Evolutionary conservation across 2,797 vertebrate genomes (phyloP), one percentile per base, ranked within the genome.

Genomic region (Thamnophis elegans): DNA sequence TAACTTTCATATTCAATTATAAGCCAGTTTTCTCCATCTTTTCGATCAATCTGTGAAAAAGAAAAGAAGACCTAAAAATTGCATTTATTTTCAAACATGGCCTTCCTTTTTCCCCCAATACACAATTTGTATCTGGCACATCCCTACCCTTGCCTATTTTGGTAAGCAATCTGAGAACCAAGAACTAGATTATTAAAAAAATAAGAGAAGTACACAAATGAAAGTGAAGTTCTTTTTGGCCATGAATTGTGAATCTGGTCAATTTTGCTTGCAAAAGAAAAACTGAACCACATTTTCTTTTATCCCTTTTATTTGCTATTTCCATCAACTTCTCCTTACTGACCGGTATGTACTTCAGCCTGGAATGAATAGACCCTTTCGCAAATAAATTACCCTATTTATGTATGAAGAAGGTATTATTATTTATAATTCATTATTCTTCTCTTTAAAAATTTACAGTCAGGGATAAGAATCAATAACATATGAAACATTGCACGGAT

Each of bases 391-490:
- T 13, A 55, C 85, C 1, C 18, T 85, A 65, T 89, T 95, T 78
- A 62, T 92, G 85, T 68, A 42, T 18, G 53, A 87, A 89, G 95
- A 94, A 28, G 88, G n/a, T 0, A 1, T 51, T 86, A 0, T 85
- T 92, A 94, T 91, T 94, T 95, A 93, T 93, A 91, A 55, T 90
- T n/a, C 54, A 51, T 91, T 95, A 42, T 92, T 91, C 92, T 92
- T 68, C 93, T 94, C 13, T 47, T 89, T 86, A 65, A 93, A 95
- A 94, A 93, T 91, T 91, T 91, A 13, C 78, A 87, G 90, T 58
- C 89, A 28, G 85, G 60, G 54, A 93, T 59, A 65, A 93, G 88
- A 93, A 92, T 55, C 85, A 89, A 90, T 85, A 62, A 56, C 68
- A 90, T 91, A 1, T 73, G 93, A 95, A 93, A 60, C n/a, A 89